Evolutionary conservation across 1,140 invertebrate genomes (phyloP).

Genomic region (Eufriesea mexicana): DNA sequence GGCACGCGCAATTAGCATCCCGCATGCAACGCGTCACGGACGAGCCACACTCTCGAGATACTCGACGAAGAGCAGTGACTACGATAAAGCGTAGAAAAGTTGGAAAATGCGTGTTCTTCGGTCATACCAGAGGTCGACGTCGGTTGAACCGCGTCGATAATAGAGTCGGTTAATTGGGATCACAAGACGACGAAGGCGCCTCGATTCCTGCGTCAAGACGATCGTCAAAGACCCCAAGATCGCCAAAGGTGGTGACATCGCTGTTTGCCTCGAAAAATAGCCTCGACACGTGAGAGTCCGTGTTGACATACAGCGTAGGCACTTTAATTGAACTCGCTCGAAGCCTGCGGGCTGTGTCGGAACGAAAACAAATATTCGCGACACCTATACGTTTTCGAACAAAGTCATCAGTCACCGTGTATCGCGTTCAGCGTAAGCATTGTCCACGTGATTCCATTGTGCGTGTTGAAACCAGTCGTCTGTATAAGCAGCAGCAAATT

Average conservation of each 20-base stretch:
- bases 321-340: conserved; percentile 73
- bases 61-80: no score
- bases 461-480: no score
- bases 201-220: conserved; percentile 10
- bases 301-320: conserved; percentile 42
- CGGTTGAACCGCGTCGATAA: background rate
- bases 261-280: conserved; percentile 42
- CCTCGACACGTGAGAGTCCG: background rate
- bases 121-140: background rate
- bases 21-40: no score
- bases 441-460: no score
- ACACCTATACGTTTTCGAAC: no score
- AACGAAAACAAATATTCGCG: no score
- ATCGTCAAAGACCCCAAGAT: conserved; percentile 45
- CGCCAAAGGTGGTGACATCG: conserved; percentile 48
- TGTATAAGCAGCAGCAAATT: no score
- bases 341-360: conserved; percentile 10
- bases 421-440: no score
- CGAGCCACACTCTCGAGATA: no score
- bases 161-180: conserved; percentile 28
- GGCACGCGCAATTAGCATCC: no score
- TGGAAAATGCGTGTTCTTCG: background rate
- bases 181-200: conserved; percentile 1
- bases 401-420: no score
- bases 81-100: background rate